phyloP scores from a whole-genome alignment of 1,140 invertebrate genomes.

The Laupala kohalensis region DNA sequence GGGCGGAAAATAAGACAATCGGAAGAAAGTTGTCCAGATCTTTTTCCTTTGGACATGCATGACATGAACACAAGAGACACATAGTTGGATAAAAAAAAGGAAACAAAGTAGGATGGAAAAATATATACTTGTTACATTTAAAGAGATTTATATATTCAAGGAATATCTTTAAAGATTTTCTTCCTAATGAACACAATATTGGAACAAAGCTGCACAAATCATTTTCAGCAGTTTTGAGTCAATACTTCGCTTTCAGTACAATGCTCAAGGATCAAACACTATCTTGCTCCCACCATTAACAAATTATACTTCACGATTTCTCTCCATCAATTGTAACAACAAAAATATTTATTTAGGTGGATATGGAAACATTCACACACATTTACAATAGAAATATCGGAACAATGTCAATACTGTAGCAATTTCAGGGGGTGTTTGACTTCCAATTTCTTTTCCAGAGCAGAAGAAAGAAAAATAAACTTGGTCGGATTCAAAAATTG shows the following conservation, averaged over 20 bases:
- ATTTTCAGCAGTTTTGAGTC: conserved; percentile 1
- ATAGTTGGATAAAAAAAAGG: not conserved
- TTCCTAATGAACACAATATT: conserved; percentile 8
- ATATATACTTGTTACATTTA: not conserved
- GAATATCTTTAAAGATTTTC: not conserved
- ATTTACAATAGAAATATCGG: conserved; percentile 4
- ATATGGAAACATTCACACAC: conserved; percentile 7
- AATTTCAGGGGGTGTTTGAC: not conserved
- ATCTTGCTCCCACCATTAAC: not conserved
- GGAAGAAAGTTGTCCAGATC: not conserved
- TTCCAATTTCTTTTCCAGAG: not conserved
- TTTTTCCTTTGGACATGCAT: not conserved
- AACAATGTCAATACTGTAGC: conserved; percentile 7
- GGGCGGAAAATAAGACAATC: not conserved
- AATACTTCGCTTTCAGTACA: not conserved
- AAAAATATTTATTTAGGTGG: conserved; percentile 1
- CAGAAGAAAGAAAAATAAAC: not conserved
- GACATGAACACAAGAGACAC: not conserved
- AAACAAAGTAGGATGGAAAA: not conserved
- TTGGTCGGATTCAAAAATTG: not conserved
- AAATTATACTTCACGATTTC: not conserved
- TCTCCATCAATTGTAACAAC: conserved; percentile 4
- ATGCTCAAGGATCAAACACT: not conserved
- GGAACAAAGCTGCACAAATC: conserved; percentile 11
- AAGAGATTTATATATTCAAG: not conserved